These are phyloP conservation scores for Pangasius mekongensis DNA, from an alignment of 2,797 vertebrate genomes.

Conservation along the genomic window DNA sequence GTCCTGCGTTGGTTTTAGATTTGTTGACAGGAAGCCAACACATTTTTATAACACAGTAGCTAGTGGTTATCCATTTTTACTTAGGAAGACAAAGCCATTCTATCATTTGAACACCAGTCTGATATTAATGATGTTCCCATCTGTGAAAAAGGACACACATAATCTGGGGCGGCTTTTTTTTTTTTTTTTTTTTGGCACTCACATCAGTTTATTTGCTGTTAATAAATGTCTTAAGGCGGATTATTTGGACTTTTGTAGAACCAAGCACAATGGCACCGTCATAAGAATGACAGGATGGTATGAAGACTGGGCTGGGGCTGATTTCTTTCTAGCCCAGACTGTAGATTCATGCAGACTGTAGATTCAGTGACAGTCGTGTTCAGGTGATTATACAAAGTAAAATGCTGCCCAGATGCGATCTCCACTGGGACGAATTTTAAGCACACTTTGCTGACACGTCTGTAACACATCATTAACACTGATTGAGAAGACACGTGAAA, in stretches of 20 bases:
- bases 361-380: neutral
- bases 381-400: neutral
- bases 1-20: neutral
- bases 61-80: neutral
- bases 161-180: neutral
- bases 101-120: neutral
- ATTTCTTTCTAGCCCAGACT: neutral
- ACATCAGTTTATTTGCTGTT: neutral
- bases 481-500: neutral
- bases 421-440: neutral
- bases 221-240: neutral
- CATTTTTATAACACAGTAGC: neutral
- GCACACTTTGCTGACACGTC: neutral
- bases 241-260: neutral
- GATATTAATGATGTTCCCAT: neutral
- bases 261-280: neutral
- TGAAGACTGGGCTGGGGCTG: neutral
- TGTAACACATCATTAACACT: neutral
- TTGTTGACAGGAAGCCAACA: slow-evolving; percentile 2
- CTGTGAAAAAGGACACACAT: neutral
- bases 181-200: neutral
- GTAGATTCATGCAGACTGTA: neutral
- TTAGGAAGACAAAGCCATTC: neutral
- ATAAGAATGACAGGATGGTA: neutral
- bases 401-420: neutral